Evolutionary conservation across 1,140 invertebrate species (phyloP).

Genomic region (Macrostomum lignano): DNA sequence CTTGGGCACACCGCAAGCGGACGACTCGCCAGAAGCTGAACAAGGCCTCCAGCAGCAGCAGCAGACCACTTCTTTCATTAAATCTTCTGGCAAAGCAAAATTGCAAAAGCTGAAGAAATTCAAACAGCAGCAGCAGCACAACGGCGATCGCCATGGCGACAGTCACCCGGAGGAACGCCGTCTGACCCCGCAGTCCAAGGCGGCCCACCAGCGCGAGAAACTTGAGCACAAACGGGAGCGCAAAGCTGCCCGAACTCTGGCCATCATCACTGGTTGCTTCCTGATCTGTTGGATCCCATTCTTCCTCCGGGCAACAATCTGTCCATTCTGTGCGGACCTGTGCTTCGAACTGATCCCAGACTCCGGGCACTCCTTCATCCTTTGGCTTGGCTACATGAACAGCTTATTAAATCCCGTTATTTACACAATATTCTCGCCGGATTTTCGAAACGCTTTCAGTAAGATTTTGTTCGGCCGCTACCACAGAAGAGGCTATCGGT

Average conservation of each 20-base stretch:
- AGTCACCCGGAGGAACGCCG: too few species aligned
- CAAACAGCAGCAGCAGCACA: too few species aligned
- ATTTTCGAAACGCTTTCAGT: slow-evolving; percentile 9
- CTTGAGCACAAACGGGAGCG: slow-evolving; percentile 12
- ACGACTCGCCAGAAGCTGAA: too few species aligned
- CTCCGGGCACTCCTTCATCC: neutral
- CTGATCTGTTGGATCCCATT: slow-evolving; percentile 9
- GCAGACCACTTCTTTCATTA: too few species aligned
- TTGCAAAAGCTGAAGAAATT: too few species aligned
- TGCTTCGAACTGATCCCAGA: neutral
- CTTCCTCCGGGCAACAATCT: slow-evolving; percentile 9
- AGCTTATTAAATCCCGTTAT: slow-evolving; percentile 9
- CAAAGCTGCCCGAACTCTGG: slow-evolving; percentile 15
- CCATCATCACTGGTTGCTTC: slow-evolving; percentile 13
- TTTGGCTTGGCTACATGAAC: slow-evolving; percentile 9
- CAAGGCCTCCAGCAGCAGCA: too few species aligned
- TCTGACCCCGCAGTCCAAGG: too few species aligned
- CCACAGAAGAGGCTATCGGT: neutral
- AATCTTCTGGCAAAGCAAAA: too few species aligned
- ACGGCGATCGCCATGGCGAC: too few species aligned
- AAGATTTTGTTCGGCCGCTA: slow-evolving; percentile 9
- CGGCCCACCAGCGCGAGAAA: slow-evolving; percentile 6
- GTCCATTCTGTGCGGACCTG: slow-evolving; percentile 3
- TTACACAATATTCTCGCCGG: slow-evolving; percentile 10
- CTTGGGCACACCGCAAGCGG: too few species aligned